Conservation (phyloP, 53 echinoderm and acorn worm genomes). For the Echinometra lucunter region DNA sequence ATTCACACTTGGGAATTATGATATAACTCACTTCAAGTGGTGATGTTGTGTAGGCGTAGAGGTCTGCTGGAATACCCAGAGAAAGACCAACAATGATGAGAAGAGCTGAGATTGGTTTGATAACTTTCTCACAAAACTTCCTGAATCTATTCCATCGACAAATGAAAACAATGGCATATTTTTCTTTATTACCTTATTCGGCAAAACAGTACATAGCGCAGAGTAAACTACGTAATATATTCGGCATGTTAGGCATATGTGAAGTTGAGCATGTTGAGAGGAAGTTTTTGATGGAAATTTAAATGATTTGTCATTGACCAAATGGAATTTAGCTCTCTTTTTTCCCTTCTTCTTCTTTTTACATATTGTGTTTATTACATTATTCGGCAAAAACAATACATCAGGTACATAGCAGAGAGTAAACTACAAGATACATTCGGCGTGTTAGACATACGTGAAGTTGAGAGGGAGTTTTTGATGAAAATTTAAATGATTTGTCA, state of each 20-base stretch:
- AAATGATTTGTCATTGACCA: background rate
- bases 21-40: conserved; percentile 32
- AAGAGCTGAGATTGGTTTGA: conserved; percentile 83
- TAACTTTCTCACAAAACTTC: conserved; percentile 79
- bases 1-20: background rate
- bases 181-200: background rate
- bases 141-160: conserved; percentile 40
- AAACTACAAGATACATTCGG: no score
- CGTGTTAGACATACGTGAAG: background rate
- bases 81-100: conserved; percentile 77
- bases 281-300: background rate
- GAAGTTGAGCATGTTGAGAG: background rate
- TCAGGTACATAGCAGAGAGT: no score
- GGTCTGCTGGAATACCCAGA: conserved; percentile 82
- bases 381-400: no score
- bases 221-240: background rate
- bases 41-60: conserved; percentile 70
- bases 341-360: no score
- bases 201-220: background rate
- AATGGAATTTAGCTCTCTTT: background rate
- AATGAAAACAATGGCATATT: background rate
- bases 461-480: background rate
- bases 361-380: no score
- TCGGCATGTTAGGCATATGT: background rate
- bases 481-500: background rate